phyloP scores from a whole-genome alignment of 2,797 vertebrate genomes.

The Cuniculus paca region DNA sequence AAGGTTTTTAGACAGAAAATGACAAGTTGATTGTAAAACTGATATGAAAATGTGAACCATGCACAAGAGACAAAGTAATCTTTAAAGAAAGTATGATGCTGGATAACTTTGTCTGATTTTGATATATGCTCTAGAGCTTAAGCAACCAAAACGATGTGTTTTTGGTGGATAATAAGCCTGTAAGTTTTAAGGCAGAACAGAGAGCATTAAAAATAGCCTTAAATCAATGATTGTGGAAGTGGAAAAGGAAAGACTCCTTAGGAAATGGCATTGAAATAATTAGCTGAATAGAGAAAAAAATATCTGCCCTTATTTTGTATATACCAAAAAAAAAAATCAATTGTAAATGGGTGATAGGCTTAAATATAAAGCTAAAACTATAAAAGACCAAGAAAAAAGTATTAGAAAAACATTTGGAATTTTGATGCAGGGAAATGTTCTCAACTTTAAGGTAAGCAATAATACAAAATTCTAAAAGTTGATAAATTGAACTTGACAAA shows the following conservation, averaged over 20 bases:
- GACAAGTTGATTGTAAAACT: neutral
- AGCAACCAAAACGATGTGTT: neutral
- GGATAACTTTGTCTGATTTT: neutral
- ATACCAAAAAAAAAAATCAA: neutral
- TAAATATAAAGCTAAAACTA: neutral
- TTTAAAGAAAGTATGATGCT: neutral
- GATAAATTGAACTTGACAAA: neutral
- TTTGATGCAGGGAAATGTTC: neutral
- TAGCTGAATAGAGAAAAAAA: neutral
- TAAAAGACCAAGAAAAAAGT: neutral
- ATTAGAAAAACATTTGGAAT: neutral
- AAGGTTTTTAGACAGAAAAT: neutral
- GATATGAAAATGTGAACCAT: neutral
- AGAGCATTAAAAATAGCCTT: neutral
- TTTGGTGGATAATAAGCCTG: neutral
- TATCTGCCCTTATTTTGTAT: neutral
- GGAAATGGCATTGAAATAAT: neutral
- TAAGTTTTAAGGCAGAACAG: too few relatives aligned
- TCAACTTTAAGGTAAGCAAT: neutral
- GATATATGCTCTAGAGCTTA: neutral
- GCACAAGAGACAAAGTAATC: neutral
- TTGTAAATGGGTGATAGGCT: neutral
- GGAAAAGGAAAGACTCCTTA: neutral
- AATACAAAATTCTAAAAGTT: neutral
- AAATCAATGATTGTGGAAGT: neutral